These are phyloP conservation scores for Mesembrinibis cayennensis DNA, from an alignment of 2,113 vertebrate species.

Conservation along the genomic window DNA sequence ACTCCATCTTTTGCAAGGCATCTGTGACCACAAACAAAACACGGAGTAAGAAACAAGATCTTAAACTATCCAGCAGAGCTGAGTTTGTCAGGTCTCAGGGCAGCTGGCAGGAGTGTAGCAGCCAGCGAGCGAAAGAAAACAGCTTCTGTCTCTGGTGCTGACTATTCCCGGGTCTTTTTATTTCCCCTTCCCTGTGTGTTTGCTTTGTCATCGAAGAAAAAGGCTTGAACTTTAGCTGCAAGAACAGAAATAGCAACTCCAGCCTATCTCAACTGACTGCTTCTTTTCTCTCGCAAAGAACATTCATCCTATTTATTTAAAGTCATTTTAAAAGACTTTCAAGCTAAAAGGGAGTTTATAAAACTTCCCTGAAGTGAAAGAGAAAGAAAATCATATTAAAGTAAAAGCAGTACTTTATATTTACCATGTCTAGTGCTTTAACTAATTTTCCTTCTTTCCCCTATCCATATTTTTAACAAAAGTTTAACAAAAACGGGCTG, in stretches of 20 bases:
- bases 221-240: background rate
- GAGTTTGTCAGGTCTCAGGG: background rate
- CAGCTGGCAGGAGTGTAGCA: background rate
- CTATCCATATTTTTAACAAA: background rate
- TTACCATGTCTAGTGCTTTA: background rate
- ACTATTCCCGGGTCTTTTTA: background rate
- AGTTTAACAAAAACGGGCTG: background rate
- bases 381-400: background rate
- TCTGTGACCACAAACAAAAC: background rate
- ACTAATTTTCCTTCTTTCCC: background rate
- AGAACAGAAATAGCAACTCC: background rate
- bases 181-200: background rate
- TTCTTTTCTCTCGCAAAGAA: background rate
- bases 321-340: background rate
- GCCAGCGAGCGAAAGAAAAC: background rate
- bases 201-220: background rate
- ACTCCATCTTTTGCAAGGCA: background rate
- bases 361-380: background rate
- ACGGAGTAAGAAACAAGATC: background rate
- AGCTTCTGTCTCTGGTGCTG: conserved; percentile 34
- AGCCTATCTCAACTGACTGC: background rate
- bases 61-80: background rate
- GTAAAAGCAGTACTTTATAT: background rate
- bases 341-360: background rate
- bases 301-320: background rate